Evolutionary conservation across 2,888 invertebrate genomes (phyloP), one percentile per base, ranked within the genome.

Genomic region (Heteropelma amictum): DNA sequence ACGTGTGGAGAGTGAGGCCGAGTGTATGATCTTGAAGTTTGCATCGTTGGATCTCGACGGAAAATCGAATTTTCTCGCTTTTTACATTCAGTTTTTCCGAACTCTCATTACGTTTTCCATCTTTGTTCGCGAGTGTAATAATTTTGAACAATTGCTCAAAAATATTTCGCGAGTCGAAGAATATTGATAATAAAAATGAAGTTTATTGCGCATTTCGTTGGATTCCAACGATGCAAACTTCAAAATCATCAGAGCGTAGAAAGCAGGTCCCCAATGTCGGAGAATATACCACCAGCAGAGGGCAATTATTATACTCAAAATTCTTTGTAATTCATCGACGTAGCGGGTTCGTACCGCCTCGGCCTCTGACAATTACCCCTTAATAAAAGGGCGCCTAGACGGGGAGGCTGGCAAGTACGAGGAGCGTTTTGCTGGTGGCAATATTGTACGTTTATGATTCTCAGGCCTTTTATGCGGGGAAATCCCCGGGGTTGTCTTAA

Each of bases 211-310:
- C n/a, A n/a, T n/a, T n/a, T n/a, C n/a, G n/a, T n/a, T n/a, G n/a
- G n/a, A n/a, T n/a, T n/a, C n/a, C n/a, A n/a, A n/a, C n/a, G n/a
- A n/a, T 5, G 21, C 4, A 21, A 14, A 3, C 33, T 7, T 19
- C 28, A 35, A 12, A 17, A 28, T n/a, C n/a, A n/a, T n/a, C 1
- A 5, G 17, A 28, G 8, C 14, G 14, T 17, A 30, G 10, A 10
- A 19, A 17, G 49, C 35, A 56, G 51, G 40, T 23, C 23, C 40
- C 35, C 10, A 42, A 42, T 38, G 51, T 28, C n/a, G 33, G 28
- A 10, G 72, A 83, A 82, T 80, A 56, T 60, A 78, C 83, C 83
- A 83, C 83, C 83, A 83, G 83, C 80, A 80, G n/a, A n/a, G 80
- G 72, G 77, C 79, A 79, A 82, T 83, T 80, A 83, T 71, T 80